These are phyloP conservation scores for Eurystomus glaucurus DNA, from an alignment of 2,797 vertebrate species.

Conservation along the genomic window DNA sequence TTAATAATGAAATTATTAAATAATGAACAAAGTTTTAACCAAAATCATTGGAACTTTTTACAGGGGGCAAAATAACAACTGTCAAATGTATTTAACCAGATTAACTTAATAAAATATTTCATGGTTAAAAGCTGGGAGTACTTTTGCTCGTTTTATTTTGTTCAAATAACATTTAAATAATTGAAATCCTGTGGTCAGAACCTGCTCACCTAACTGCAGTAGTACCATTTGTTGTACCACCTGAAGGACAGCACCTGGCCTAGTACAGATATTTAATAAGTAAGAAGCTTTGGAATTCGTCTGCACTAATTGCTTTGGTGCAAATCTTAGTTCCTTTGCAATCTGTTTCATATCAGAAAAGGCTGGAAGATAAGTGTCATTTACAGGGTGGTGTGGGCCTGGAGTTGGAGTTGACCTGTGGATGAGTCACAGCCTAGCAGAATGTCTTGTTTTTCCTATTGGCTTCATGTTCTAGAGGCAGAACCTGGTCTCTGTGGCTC, in stretches of 20 bases:
- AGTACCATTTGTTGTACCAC: neutral
- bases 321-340: neutral
- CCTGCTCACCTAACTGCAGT: neutral
- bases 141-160: neutral
- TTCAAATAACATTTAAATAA: neutral
- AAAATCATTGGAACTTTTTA: neutral
- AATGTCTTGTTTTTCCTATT: no score
- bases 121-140: neutral
- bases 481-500: no score
- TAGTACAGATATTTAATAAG: neutral
- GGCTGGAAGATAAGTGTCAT: neutral
- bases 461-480: no score
- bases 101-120: neutral
- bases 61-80: neutral
- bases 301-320: neutral
- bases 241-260: neutral
- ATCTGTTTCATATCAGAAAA: neutral
- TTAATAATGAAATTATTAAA: neutral
- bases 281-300: neutral
- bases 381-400: neutral
- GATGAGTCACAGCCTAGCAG: no score
- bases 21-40: neutral
- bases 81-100: neutral
- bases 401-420: neutral
- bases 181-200: neutral